Conservation (phyloP, 2,797 vertebrate species). For the Tragelaphus eurycerus region DNA sequence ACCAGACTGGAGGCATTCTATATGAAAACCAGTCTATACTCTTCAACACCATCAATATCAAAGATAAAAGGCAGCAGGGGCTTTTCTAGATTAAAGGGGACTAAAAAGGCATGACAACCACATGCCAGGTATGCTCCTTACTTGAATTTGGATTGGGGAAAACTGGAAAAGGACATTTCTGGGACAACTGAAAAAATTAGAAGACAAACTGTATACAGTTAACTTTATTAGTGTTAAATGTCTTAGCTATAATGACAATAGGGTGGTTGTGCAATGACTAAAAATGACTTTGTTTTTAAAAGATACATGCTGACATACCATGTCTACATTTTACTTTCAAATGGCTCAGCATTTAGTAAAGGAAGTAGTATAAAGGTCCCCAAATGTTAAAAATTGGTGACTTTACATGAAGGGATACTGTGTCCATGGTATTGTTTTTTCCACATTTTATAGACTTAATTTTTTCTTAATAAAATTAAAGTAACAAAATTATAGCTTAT, state of each 20-base stretch:
- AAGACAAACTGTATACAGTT: background rate
- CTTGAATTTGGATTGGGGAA: background rate
- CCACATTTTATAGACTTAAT: background rate
- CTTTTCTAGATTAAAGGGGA: conserved; percentile 3
- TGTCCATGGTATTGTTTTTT: background rate
- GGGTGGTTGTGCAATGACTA: background rate
- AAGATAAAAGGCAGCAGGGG: background rate
- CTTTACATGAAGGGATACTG: background rate
- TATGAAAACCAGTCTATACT: background rate
- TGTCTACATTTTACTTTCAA: background rate
- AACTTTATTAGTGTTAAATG: background rate
- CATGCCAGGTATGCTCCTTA: background rate
- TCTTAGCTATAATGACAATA: background rate
- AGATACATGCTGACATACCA: background rate
- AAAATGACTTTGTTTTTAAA: background rate
- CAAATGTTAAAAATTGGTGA: background rate
- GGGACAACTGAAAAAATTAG: background rate
- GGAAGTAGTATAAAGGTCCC: background rate
- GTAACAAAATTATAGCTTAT: background rate
- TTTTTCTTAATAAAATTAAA: background rate
- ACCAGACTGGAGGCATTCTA: background rate
- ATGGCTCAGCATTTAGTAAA: background rate
- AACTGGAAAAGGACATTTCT: background rate
- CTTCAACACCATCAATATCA: background rate
- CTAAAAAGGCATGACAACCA: background rate